A percentile compares a stretch with the other conserved stretches of the same genome.
Evolutionary conservation across 2,113 vertebrate species (phyloP).

Genomic region (Scalopus aquaticus): DNA sequence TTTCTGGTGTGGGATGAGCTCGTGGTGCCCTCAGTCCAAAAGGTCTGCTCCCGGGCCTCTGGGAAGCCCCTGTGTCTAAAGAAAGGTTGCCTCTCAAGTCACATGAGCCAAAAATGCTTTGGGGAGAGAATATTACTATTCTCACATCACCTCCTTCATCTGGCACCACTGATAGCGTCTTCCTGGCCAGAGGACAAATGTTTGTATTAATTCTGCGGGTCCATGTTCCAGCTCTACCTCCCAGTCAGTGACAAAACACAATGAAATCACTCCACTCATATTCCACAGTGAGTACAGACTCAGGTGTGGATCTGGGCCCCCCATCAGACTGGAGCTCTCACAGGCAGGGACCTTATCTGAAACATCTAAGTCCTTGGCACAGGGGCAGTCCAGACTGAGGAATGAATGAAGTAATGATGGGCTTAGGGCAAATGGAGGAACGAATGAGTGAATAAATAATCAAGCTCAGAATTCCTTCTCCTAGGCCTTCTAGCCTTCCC

Average conservation of each 20-base stretch:
- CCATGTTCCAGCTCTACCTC: background rate
- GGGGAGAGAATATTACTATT: background rate
- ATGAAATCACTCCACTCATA: background rate
- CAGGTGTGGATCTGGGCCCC: background rate
- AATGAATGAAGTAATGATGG: background rate
- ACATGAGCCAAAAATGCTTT: background rate
- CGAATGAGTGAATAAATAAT: background rate
- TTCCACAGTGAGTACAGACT: background rate
- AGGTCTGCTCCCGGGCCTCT: background rate
- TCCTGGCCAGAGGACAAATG: background rate
- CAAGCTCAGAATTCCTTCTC: background rate
- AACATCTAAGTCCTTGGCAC: background rate
- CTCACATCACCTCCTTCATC: background rate
- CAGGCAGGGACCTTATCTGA: background rate
- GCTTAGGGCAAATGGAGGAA: background rate
- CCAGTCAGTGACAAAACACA: background rate
- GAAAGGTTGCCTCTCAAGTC: background rate
- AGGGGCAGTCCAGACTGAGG: background rate
- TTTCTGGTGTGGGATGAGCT: background rate
- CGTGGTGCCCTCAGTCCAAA: background rate
- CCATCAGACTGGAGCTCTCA: background rate
- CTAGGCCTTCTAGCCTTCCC: background rate
- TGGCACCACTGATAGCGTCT: accelerated
- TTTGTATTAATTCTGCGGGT: background rate
- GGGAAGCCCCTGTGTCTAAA: background rate